Base-by-base conservation (phyloP, 2,888 invertebrate species). In the Julus scanicus region DNA sequence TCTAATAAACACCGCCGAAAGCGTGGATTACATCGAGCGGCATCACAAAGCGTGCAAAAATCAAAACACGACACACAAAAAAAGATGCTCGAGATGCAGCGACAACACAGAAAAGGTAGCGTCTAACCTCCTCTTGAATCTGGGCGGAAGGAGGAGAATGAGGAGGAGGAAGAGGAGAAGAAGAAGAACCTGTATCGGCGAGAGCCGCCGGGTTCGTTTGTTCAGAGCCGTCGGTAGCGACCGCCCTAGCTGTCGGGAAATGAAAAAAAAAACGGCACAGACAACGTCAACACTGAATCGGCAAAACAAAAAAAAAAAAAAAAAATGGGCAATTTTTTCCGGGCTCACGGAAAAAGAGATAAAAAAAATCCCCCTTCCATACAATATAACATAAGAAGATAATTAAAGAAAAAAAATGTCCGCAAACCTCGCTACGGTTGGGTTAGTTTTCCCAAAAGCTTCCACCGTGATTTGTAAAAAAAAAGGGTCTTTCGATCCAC, bases 61-160 rank as follows among this genome's bases (percentile, higher is more conserved):
- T n/a, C 57, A 29, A 71, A 71, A 29, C 20, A 29, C 9, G 9
- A 71, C 29, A 71, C 44, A 8, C 11, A 63, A 29, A 11, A 6
- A 71, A 13, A 2, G 71, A 29, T 20, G 71, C 29, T 4, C 20
- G 20, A 8, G n/a, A 63, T 63, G 63, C 63, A n/a, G 63, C 63
- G 63, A 63, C 71, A 11, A 71, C 71, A 29, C 29, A 11, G 29
- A 71, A 71, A 71, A 71, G 71, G 71, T 20, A 71, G 71, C 71
- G 20, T 20, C 71, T 71, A 71, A 71, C 71, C 71, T 71, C 71
- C 71, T 71, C 71, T 71, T 71, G 71, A 71, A 11, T 71, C 71
- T 71, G 71, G 71, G 71, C 71, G 71, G 71, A 71, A 71, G 71
- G 71, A 71, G 71, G 17, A 71, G 71, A 2, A 63, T 5, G 63